phyloP scores from a whole-genome alignment of 64 coral and sea anemone genomes.

The Trachythela sp. region DNA sequence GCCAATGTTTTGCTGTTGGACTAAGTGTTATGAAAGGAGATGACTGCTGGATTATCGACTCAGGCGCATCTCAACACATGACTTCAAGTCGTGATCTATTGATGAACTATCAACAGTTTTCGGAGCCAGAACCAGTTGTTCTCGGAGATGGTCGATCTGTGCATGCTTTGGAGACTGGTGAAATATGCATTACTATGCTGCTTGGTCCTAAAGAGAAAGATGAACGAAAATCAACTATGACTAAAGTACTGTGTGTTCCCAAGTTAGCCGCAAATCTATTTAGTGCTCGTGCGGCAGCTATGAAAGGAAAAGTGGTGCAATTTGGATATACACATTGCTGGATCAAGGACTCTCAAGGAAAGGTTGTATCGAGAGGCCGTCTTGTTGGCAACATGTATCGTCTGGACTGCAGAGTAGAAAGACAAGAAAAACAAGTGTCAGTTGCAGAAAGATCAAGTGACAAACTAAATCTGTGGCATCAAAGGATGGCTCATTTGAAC shows the following conservation, averaged over 20 bases:
- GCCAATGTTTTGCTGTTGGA: too few relatives aligned
- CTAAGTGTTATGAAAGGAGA: too few relatives aligned
- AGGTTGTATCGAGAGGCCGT: background rate
- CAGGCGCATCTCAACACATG: too few relatives aligned
- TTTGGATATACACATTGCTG: background rate
- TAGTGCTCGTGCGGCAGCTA: constrained; percentile 14
- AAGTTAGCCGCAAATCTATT: constrained; percentile 2
- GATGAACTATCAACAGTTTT: too few relatives aligned
- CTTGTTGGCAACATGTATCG: constrained; percentile 19
- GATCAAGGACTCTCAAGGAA: constrained; percentile 1
- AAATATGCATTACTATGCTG: too few relatives aligned
- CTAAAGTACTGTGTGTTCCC: constrained; percentile 4
- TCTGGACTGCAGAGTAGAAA: constrained; percentile 23
- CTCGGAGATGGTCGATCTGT: too few relatives aligned
- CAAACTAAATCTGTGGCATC: background rate
- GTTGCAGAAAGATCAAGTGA: constrained; percentile 15
- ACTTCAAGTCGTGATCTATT: too few relatives aligned
- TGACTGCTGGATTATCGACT: too few relatives aligned
- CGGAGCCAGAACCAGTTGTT: too few relatives aligned
- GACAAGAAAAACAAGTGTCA: constrained; percentile 8
- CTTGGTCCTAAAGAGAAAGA: constrained; percentile 20
- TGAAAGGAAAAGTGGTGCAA: constrained; percentile 4
- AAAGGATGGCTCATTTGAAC: constrained; percentile 12
- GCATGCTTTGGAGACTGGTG: too few relatives aligned
- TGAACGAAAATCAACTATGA: constrained; percentile 13